Evolutionary conservation across 2,888 invertebrate species (phyloP), one percentile per base, ranked within the genome.

Genomic region (Drosophila formosana): DNA sequence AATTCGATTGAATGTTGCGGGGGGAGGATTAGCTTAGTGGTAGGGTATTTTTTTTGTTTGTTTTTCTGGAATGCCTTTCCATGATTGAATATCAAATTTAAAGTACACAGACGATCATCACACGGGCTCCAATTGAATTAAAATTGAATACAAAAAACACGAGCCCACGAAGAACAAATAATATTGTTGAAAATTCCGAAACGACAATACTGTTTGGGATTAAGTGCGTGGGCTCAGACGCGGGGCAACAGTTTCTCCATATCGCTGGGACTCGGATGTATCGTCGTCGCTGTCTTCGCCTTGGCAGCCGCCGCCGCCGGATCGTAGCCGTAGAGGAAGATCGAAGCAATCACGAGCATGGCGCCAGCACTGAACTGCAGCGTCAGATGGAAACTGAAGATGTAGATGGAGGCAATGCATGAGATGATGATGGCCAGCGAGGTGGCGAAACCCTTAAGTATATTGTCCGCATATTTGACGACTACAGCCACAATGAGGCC

Each of bases 391-490:
- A 99, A 99, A 83, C 96, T 94, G 90, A 99, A 99, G 77, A 99
- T 93, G 91, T 97, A 97, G 73, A 99, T 96, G 0, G 99, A 99
- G 1, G 96, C 97, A 55, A 99, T 93, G 90, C 98, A 99, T 0
- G 99, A 98, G 78, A 99, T 95, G 47, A 99, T 95, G 78, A 99
- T 99, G 5, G 99, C 98, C 58, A 99, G 94, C 0, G 99, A 99
- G 0, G 99, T 99, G 45, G 99, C 99, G 91, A 99, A 99, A 25
- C 99, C 99, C 93, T 97, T 99, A 5, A 99, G 93, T 90, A 99
- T 99, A 93, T 99, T 99, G 92, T 99, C 99, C 0, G 99, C 99
- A 92, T 99, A 99, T 93, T 99, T 99, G 30, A 99, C 98, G 3
- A 99, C 99, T 78, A 99, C 96, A 0, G 99, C 99, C 6, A 99